Evolutionary conservation across 2,797 vertebrate genomes (phyloP).

Genomic region (Sebastes itinus): DNA sequence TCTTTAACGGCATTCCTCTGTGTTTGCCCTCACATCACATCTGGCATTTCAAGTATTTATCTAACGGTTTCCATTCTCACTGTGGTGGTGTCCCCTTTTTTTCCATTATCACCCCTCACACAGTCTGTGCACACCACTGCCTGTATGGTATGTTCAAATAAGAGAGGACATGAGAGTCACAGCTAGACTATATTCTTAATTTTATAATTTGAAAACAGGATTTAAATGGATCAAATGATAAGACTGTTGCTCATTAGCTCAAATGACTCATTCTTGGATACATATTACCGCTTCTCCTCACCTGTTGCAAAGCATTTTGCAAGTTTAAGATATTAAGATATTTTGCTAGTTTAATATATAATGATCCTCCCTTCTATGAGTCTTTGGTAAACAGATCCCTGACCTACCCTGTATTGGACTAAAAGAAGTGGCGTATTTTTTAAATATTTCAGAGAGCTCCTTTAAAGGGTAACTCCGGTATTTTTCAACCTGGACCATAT

Average conservation of each 20-base stretch:
- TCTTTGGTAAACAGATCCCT: not conserved
- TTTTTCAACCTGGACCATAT: too few relatives aligned
- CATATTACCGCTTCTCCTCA: not conserved
- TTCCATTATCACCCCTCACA: not conserved
- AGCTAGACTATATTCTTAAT: not conserved
- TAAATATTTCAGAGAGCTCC: not conserved
- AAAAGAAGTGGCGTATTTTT: not conserved
- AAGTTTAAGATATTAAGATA: not conserved
- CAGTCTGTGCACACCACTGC: constrained; percentile 42
- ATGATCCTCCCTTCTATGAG: not conserved
- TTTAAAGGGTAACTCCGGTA: too few relatives aligned
- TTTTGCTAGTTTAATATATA: too few relatives aligned
- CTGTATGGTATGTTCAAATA: constrained; percentile 17
- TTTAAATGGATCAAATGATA: not conserved
- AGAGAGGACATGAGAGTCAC: constrained; percentile 63
- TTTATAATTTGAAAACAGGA: not conserved
- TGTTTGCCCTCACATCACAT: not conserved
- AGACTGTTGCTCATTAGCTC: not conserved
- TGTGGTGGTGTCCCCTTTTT: not conserved
- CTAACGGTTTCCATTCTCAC: not conserved
- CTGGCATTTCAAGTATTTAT: not conserved
- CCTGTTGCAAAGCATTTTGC: not conserved
- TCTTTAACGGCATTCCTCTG: not conserved
- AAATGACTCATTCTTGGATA: not conserved
- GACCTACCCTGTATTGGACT: not conserved